A percentile compares a stretch with the other conserved stretches of the same genome.
Conservation (phyloP, 2,113 vertebrate species). For the Tupaia tana region DNA sequence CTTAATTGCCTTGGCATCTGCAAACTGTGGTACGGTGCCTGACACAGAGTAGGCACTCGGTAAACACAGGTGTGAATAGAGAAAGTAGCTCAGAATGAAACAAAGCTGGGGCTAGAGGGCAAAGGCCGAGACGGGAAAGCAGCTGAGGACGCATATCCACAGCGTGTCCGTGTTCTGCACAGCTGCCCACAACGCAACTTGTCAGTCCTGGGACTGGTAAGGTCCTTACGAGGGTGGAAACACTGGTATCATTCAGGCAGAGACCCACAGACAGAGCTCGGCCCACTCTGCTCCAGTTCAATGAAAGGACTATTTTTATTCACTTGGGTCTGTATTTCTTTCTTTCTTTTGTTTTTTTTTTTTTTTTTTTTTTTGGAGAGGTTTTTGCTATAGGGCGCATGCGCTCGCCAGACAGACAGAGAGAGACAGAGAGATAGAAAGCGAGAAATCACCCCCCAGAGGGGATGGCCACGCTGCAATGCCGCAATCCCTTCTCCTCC, state of each 20-base stretch:
- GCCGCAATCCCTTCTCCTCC: too few species aligned
- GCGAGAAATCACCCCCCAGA: too few species aligned
- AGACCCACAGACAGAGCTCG: neutral
- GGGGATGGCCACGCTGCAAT: too few species aligned
- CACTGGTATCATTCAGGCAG: neutral
- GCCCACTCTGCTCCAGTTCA: neutral
- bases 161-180: accelerated
- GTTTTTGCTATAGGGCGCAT: too few species aligned
- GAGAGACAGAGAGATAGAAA: too few species aligned
- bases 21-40: neutral
- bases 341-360: too few species aligned
- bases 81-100: neutral
- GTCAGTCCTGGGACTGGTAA: accelerated
- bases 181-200: accelerated
- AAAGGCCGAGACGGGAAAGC: neutral
- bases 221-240: neutral
- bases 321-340: neutral
- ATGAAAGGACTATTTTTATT: neutral
- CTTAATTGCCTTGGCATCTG: neutral
- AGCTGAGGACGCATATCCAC: neutral
- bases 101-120: neutral
- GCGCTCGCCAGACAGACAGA: too few species aligned
- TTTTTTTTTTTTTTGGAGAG: too few species aligned
- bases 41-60: too few species aligned
- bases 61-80: neutral